Evolutionary conservation across 2,888 invertebrate species (phyloP).

Genomic region (Bimastos eiseni): DNA sequence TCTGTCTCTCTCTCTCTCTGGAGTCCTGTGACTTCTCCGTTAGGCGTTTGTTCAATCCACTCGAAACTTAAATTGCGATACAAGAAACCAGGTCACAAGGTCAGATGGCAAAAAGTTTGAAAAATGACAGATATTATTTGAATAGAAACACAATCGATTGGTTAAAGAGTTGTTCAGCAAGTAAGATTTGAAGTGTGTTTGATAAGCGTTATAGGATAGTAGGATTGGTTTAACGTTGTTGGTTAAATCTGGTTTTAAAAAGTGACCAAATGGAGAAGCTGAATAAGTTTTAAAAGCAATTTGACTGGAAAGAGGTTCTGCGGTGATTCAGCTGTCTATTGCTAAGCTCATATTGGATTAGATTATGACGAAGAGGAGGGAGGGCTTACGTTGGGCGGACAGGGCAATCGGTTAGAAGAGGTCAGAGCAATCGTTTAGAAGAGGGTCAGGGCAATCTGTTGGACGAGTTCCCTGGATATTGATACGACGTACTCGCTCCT

Average conservation of each 20-base stretch:
- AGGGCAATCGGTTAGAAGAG: not conserved
- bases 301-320: not conserved
- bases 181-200: not conserved
- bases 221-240: not conserved
- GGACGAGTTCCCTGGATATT: conserved; percentile 5
- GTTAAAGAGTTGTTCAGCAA: not conserved
- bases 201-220: not conserved
- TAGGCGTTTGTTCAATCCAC: too few relatives aligned
- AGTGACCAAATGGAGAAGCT: not conserved
- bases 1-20: too few relatives aligned
- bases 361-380: not conserved
- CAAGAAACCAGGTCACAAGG: not conserved
- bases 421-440: not conserved
- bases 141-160: not conserved
- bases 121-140: not conserved
- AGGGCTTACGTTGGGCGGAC: not conserved
- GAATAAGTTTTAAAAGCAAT: not conserved
- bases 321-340: not conserved
- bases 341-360: not conserved
- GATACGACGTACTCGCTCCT: not conserved
- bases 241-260: not conserved
- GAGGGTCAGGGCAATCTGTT: not conserved
- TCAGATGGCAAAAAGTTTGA: not conserved
- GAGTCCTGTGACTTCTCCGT: not conserved
- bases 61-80: not conserved